These are phyloP conservation scores for Bombylius major DNA, from an alignment of 2,888 invertebrate species.

Conservation along the genomic window DNA sequence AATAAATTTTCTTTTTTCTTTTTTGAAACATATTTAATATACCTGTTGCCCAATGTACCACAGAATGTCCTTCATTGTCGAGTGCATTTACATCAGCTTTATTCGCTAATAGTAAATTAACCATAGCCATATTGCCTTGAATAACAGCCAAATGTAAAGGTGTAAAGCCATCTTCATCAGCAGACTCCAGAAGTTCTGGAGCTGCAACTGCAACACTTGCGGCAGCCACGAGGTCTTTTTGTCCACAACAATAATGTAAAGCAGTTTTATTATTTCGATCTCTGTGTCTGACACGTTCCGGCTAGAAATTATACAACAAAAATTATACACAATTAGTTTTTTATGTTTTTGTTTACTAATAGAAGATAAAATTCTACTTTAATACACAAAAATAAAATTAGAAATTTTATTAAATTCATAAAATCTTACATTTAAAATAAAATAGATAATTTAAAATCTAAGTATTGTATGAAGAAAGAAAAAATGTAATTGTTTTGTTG, in stretches of 20 bases:
- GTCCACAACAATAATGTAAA: constrained; percentile 78
- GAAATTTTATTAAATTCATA: too few relatives aligned
- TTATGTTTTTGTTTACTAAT: too few relatives aligned
- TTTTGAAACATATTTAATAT: constrained; percentile 8
- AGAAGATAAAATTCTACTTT: too few relatives aligned
- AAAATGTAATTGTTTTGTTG: not conserved
- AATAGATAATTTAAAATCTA: too few relatives aligned
- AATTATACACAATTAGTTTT: not conserved
- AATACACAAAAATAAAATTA: too few relatives aligned
- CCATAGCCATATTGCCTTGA: constrained; percentile 76
- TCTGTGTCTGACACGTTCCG: constrained; percentile 50
- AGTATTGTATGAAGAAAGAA: not conserved
- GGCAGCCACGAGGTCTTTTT: constrained; percentile 44
- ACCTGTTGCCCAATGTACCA: constrained; percentile 98
- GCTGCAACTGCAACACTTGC: constrained; percentile 76
- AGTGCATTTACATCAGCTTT: constrained; percentile 82
- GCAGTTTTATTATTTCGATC: constrained; percentile 78
- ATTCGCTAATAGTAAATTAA: constrained; percentile 73
- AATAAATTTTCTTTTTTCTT: too few relatives aligned
- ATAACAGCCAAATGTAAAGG: constrained; percentile 92
- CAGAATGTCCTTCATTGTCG: constrained; percentile 89
- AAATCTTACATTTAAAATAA: too few relatives aligned
- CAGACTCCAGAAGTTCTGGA: constrained; percentile 69
- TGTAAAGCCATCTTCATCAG: constrained; percentile 90
- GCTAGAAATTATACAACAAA: constrained; percentile 33